Percentiles rank a stretch among this genome's conserved stretches.
Conservation (phyloP, 2,797 vertebrate species). For the Cryptoprocta ferox region DNA sequence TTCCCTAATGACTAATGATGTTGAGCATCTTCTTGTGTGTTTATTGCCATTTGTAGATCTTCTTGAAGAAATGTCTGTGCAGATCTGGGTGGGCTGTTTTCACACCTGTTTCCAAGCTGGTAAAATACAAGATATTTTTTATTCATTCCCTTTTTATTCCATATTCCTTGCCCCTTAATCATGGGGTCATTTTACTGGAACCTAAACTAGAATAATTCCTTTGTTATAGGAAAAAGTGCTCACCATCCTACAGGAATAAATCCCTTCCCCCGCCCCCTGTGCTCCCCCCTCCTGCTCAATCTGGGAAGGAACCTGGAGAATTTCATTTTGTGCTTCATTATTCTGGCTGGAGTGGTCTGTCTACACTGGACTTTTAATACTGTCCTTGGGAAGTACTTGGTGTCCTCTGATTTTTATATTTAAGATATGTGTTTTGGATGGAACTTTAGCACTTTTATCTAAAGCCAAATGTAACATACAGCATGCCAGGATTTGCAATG, state of each 20-base stretch:
- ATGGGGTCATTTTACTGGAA: background rate
- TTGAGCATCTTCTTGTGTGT: background rate
- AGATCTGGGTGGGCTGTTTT: background rate
- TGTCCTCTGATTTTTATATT: background rate
- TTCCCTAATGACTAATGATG: background rate
- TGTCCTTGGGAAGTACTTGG: background rate
- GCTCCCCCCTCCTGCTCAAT: accelerated
- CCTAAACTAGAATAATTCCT: background rate
- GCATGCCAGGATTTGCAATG: background rate
- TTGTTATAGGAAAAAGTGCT: background rate
- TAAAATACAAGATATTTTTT: background rate
- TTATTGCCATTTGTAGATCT: background rate
- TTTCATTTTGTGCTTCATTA: background rate
- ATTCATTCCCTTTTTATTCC: background rate
- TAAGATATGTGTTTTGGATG: conserved; percentile 8
- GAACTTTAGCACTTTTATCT: background rate
- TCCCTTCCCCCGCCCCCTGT: too few relatives aligned
- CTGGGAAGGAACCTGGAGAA: background rate
- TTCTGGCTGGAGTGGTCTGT: background rate
- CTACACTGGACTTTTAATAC: background rate
- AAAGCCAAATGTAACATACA: background rate
- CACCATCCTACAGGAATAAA: background rate
- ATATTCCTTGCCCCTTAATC: background rate
- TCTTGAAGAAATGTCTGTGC: background rate
- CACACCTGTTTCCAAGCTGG: background rate